Percentiles rank a stretch among this genome's conserved stretches.
phyloP scores from a whole-genome alignment of 2,113 vertebrate species.

The Pomatostomus ruficeps region DNA sequence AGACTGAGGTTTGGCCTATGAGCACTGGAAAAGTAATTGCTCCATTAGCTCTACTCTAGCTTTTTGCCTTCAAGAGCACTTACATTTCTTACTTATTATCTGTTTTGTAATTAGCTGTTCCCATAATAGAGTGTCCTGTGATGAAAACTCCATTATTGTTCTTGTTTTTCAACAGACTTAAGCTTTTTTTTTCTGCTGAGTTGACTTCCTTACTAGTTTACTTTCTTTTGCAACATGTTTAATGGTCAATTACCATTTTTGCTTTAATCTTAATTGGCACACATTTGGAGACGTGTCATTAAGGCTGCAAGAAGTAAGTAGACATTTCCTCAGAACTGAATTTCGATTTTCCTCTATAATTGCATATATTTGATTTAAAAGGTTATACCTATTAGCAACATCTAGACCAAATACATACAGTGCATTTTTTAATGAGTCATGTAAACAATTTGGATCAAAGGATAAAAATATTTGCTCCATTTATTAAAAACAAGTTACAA shows the following conservation, averaged over 20 bases:
- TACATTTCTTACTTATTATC: slow-evolving; percentile 52
- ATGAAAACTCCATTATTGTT: slow-evolving; percentile 53
- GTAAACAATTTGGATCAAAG: neutral
- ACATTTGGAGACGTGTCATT: slow-evolving; percentile 51
- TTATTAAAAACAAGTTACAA: neutral
- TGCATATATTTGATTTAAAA: slow-evolving; percentile 25
- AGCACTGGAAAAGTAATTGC: slow-evolving; percentile 49
- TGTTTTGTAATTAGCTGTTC: slow-evolving; percentile 58
- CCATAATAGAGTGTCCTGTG: slow-evolving; percentile 37
- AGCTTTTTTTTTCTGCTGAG: slow-evolving; percentile 61
- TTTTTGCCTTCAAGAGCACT: slow-evolving; percentile 33
- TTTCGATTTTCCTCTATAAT: slow-evolving; percentile 33
- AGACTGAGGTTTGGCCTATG: neutral
- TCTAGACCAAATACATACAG: neutral
- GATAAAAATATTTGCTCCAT: neutral
- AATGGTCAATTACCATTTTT: slow-evolving; percentile 63
- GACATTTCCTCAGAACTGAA: slow-evolving; percentile 14
- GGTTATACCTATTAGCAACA: neutral
- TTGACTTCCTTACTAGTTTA: slow-evolving; percentile 34
- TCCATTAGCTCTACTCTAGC: slow-evolving; percentile 22
- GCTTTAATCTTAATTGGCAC: slow-evolving; percentile 59
- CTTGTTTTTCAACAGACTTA: slow-evolving; percentile 34
- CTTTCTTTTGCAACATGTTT: slow-evolving; percentile 57
- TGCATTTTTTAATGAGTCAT: neutral
- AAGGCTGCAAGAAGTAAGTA: slow-evolving; percentile 37